These are phyloP conservation scores for Reinhardtius hippoglossoides DNA, from an alignment of 2,113 vertebrate genomes.

Conservation along the genomic window DNA sequence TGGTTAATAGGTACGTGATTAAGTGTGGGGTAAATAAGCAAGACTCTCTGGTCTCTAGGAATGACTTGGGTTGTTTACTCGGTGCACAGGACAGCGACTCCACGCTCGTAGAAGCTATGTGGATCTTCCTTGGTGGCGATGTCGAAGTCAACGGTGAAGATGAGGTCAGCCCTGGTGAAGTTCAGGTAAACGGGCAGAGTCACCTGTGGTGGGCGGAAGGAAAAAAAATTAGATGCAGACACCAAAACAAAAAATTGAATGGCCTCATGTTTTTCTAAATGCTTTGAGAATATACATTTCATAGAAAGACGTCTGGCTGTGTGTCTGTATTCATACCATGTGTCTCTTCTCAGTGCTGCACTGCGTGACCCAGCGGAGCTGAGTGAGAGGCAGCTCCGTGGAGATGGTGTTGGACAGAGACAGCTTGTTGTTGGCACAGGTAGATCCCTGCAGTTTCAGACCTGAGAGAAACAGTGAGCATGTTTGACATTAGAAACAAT, in stretches of 20 bases:
- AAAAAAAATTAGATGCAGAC: background rate
- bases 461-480: constrained; percentile 39
- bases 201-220: constrained; percentile 81
- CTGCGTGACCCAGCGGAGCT: constrained; percentile 95
- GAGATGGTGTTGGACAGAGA: constrained; percentile 94
- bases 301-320: background rate
- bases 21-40: constrained; percentile 6
- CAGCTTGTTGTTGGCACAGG: constrained; percentile 94
- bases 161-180: constrained; percentile 96
- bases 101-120: constrained; percentile 96
- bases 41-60: constrained; percentile 7
- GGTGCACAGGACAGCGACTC: constrained; percentile 94
- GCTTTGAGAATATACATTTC: background rate
- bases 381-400: constrained; percentile 93
- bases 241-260: background rate
- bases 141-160: constrained; percentile 98
- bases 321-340: constrained; percentile 79
- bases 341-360: constrained; percentile 89
- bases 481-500: background rate
- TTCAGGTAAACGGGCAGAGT: constrained; percentile 97
- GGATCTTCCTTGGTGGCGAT: constrained; percentile 97
- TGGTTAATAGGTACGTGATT: constrained; percentile 30
- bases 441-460: constrained; percentile 92
- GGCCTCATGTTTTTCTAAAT: background rate
- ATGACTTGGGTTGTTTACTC: constrained; percentile 81